These are phyloP conservation scores for Pterostichus niger DNA, from an alignment of 2,888 invertebrate species.

Conservation along the genomic window DNA sequence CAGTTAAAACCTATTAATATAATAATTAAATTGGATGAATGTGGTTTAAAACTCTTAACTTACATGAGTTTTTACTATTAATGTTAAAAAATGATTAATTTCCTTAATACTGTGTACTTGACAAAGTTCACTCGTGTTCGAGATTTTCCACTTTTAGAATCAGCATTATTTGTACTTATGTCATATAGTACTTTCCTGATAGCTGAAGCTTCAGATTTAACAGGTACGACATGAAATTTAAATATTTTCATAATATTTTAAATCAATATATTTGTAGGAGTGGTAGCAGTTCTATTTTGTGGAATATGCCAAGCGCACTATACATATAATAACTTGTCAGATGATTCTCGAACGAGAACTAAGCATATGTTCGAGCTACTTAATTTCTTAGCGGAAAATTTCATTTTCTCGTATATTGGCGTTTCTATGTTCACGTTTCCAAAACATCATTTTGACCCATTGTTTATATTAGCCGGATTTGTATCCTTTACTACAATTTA, in stretches of 20 bases:
- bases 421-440: conserved; percentile 99
- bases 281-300: conserved; percentile 98
- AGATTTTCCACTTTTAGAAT: conserved; percentile 97
- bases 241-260: conserved; percentile 62
- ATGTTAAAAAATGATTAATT: conserved; percentile 59
- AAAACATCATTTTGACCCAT: conserved; percentile 94
- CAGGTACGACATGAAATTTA: conserved; percentile 81
- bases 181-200: conserved; percentile 98
- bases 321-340: conserved; percentile 96
- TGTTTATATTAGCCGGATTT: conserved; percentile 95
- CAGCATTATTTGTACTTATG: conserved; percentile 97
- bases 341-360: conserved; percentile 91
- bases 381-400: conserved; percentile 98
- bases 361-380: conserved; percentile 96
- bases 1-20: conserved; percentile 34
- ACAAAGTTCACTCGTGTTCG: conserved; percentile 96
- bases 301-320: conserved; percentile 99
- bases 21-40: not conserved
- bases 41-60: conserved; percentile 50
- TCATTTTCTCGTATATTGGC: conserved; percentile 99
- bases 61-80: conserved; percentile 50
- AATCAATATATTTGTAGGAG: conserved; percentile 80
- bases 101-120: conserved; percentile 80
- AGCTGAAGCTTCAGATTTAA: conserved; percentile 97
- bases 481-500: conserved; percentile 85